Base-by-base conservation (phyloP, 2,113 vertebrate species). In the Podilymbus podiceps region DNA sequence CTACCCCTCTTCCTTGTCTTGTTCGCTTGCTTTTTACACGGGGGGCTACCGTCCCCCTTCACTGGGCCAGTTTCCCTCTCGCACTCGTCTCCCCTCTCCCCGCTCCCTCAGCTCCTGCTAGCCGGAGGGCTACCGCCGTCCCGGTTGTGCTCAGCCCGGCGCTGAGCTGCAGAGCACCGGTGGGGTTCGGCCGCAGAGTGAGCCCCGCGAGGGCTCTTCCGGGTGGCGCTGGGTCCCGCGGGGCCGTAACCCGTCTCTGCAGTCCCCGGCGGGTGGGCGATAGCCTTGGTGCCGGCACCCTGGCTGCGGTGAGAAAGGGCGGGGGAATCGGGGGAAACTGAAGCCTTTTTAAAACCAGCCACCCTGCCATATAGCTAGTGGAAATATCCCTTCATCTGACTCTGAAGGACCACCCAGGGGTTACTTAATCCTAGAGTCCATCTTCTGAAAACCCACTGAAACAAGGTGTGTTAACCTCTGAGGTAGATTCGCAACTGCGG, bases 371-470 rank as follows among this genome's bases (percentile, higher is more conserved):
- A 9, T 2, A 46, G 58, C 14, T 56, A 19, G 49, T 87, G 74
- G 84, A 83, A 90, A 86, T 16, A 71, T 72, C 86, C 75, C 89
- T 85, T 94, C 89, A 66, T 72, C 81, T 91, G 81, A 50, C 81
- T 93, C 74, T 56, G 18, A 7, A 88, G 52, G 96, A 95, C 93
- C 96, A 93, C 96, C 96, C 94, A 95, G 74, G 68, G 93, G 59
- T 77, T 44, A 12, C 55, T 84, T 42, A 38, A 85, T 79, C 87
- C 87, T 71, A 1, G 76, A 53, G 91, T 46, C 79, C 91, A 76
- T 82, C 88, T 66, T 82, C 79, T 85, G 80, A 53, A 80, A 72
- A 79, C 44, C 91, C 78, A 11, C 85, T 64, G 53, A 42, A 73
- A 82, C 74, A 90, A 96, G 92, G 89, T 83, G 94, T 95, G 94